Base-by-base conservation (phyloP, 2,113 vertebrate species). In the Anguilla japonica region DNA sequence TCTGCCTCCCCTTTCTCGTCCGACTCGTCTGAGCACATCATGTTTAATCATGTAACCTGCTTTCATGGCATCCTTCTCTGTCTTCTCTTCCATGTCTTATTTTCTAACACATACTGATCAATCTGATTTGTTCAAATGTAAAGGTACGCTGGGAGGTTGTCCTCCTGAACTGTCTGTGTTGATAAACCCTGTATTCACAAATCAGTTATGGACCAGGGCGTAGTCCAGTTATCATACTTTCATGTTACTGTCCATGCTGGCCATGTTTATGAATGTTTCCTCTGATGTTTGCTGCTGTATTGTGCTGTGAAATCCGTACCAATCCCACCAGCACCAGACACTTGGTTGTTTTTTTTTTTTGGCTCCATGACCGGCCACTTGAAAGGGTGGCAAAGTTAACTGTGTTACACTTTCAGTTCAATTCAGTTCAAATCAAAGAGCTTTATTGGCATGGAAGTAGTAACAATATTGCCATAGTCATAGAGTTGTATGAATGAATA, bases 191-290 rank as follows among this genome's bases (percentile, higher is more conserved):
- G 71, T 75, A 75, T 75, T 75, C 26, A 75, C n/a, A 34, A 0
- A 75, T 14, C 71, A 34, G n/a, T 34, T 29, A n/a, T 75, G 71
- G 71, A 9, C 71, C 71, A 15, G 71, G 71, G 71, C 22, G 34
- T n/a, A 11, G n/a, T 53, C 7, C 20, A 26, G 71, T 13, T n/a
- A 75, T 75, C 26, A 13, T 75, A 13, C 26, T 75, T 2, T 34
- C 26, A 29, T 34, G 57, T 41, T 84, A 3, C 71, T 39, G 13
- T 53, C 13, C 71, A 8, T 63, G n/a, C 83, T 39, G 57, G 40
- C 13, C 2, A 34, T 84, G 83, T 71, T 84, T 75, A 84, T 84
- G 83, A 84, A 40, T 40, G 57, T 71, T 63, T 50, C 60, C 57
- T 41, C 60, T 15, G 83, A 67, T 84, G 29, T n/a, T 26, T 43